Evolutionary conservation across 1,140 invertebrate species (phyloP).

Genomic region (Glossosoma conforme): DNA sequence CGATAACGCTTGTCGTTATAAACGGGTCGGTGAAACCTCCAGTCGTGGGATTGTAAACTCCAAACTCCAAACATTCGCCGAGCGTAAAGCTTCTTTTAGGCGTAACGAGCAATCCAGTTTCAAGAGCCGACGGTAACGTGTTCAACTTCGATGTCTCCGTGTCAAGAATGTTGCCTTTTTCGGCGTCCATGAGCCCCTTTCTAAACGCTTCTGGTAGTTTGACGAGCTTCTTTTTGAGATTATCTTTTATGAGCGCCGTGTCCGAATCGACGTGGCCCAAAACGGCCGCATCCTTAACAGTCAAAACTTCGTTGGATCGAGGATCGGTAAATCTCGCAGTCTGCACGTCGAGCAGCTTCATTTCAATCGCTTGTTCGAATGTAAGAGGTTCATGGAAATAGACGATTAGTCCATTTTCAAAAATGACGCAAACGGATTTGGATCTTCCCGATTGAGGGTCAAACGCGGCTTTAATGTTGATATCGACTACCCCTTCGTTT

Average conservation of each 20-base stretch:
- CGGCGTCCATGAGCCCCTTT: constrained; percentile 80
- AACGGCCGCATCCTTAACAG: constrained; percentile 77
- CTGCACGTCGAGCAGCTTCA: constrained; percentile 62
- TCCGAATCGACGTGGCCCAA: constrained; percentile 81
- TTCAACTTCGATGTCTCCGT: constrained; percentile 76
- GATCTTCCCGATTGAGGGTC: constrained; percentile 60
- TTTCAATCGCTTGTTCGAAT: constrained; percentile 73
- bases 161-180: constrained; percentile 79
- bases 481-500: constrained; percentile 65
- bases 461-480: constrained; percentile 57
- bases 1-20: constrained; percentile 59
- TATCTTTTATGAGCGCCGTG: constrained; percentile 83
- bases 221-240: constrained; percentile 71
- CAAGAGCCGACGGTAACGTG: constrained; percentile 66
- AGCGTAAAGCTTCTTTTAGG: constrained; percentile 71
- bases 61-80: constrained; percentile 76
- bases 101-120: constrained; percentile 69
- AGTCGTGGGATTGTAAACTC: constrained; percentile 74
- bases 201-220: constrained; percentile 82
- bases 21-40: constrained; percentile 79
- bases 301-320: constrained; percentile 61
- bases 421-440: constrained; percentile 63
- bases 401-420: constrained; percentile 67
- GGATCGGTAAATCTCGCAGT: constrained; percentile 75
- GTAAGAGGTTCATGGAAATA: constrained; percentile 66